A percentile compares a stretch with the other conserved stretches of the same genome.
phyloP scores from a whole-genome alignment of 2,888 invertebrate genomes.

The Acronicta alni region DNA sequence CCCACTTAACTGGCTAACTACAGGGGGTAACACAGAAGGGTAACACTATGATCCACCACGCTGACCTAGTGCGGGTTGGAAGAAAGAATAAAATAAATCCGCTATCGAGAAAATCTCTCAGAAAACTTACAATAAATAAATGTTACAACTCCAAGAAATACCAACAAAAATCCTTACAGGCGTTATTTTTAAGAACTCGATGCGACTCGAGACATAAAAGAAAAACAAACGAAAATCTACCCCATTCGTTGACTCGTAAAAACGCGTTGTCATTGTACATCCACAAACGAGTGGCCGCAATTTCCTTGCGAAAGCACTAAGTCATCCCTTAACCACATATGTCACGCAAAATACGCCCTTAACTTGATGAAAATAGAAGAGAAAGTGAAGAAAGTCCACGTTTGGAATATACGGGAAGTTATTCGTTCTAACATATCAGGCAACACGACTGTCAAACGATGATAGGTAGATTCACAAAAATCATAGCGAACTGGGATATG shows the following conservation, averaged over 20 bases:
- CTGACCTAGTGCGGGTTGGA: no score
- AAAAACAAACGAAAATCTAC: slow-evolving; percentile 49
- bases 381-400: slow-evolving; percentile 66
- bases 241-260: slow-evolving; percentile 69
- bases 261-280: slow-evolving; percentile 80
- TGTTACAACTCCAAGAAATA: neutral
- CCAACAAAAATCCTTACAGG: slow-evolving; percentile 15
- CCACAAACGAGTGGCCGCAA: slow-evolving; percentile 81
- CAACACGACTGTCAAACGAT: no score
- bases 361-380: slow-evolving; percentile 73
- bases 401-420: slow-evolving; percentile 61
- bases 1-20: no score
- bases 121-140: neutral
- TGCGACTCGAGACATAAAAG: slow-evolving; percentile 41
- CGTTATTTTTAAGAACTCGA: slow-evolving; percentile 46
- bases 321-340: slow-evolving; percentile 84
- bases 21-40: no score
- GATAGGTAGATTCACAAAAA: no score
- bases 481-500: no score
- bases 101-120: no score
- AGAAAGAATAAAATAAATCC: no score
- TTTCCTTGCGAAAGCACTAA: slow-evolving; percentile 79
- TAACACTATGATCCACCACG: no score
- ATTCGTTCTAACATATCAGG: slow-evolving; percentile 43
- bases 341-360: slow-evolving; percentile 77